Base-by-base conservation (phyloP, 1,140 invertebrate species). In the Ganaspis sp. region DNA sequence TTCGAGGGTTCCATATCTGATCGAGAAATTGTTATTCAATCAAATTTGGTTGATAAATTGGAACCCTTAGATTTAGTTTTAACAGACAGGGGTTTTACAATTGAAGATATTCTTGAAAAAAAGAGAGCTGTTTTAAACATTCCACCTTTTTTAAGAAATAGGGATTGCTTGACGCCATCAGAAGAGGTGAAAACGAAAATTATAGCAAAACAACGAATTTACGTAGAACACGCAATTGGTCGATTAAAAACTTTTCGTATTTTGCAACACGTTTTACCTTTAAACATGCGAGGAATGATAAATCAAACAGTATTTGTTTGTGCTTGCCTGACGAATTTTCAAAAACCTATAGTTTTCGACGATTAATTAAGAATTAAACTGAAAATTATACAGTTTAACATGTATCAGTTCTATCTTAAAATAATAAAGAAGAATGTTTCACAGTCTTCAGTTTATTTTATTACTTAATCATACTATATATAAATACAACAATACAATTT, bases 141-240 rank as follows among this genome's bases (percentile, higher is more conserved):
- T n/a, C 81, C 81, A 34, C 70, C 75, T 37, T 83, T 83, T 76
- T 80, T 74, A 71, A 77, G 75, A 29, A 6, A 34, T 9, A 58
- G 77, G 71, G 9, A 73, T 29, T 21, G 74, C 17, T 75, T 78
- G 37, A 70, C 75, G 26, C 40, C 73, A 42, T 69, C 77, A 72
- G 78, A 80, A 75, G 76, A 76, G 69, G 49, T 78, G 1, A 23
- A 75, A 53, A 82, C 77, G 34, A 83, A 82, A 74, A 5, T 38
- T 38, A 82, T 83, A 37, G 79, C 79, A 1, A 78, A 78, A 34
- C 70, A 72, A 34, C 69, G 69, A 54, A 79, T 79, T n/a, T 82
- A 84, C 42, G 73, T 84, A 26, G 83, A 84, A 74, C 81, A 79
- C 74, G 81, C 74, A 75, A 75, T 84, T 58, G 78, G 81, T 15